These are phyloP conservation scores for Notiomystis cincta DNA, from an alignment of 2,113 vertebrate species.

Conservation along the genomic window DNA sequence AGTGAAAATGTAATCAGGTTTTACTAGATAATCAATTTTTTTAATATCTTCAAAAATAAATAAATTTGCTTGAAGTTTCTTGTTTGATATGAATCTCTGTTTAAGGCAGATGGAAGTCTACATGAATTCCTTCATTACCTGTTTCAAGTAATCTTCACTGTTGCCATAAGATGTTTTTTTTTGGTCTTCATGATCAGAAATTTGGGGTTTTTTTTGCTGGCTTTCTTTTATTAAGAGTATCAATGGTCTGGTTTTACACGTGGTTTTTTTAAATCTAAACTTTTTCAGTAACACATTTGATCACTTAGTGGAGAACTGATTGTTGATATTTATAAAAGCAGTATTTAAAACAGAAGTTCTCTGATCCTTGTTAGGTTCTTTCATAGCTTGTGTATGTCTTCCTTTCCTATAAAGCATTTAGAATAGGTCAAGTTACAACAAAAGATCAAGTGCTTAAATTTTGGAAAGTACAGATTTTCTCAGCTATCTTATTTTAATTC, in stretches of 20 bases:
- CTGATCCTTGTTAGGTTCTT: neutral
- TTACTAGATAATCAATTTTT: neutral
- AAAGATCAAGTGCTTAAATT: neutral
- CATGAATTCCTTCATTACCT: neutral
- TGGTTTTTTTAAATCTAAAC: neutral
- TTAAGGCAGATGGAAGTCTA: neutral
- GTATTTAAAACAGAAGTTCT: neutral
- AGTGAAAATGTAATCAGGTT: neutral
- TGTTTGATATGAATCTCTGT: neutral
- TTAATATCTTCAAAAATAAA: neutral
- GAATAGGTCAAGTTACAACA: neutral
- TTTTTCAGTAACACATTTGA: neutral
- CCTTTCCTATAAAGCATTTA: neutral
- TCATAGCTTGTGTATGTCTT: neutral
- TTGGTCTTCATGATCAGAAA: neutral
- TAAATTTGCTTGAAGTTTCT: neutral
- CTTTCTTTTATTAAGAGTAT: neutral
- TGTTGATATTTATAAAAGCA: neutral
- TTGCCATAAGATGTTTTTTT: rapidly evolving
- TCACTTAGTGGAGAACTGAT: neutral
- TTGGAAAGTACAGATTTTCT: neutral
- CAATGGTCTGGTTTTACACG: neutral
- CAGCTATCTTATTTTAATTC: neutral
- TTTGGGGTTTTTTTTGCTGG: neutral
- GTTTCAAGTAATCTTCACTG: neutral